Base-by-base conservation (phyloP, 2,797 vertebrate species). In the Diplodus puntazzo region DNA sequence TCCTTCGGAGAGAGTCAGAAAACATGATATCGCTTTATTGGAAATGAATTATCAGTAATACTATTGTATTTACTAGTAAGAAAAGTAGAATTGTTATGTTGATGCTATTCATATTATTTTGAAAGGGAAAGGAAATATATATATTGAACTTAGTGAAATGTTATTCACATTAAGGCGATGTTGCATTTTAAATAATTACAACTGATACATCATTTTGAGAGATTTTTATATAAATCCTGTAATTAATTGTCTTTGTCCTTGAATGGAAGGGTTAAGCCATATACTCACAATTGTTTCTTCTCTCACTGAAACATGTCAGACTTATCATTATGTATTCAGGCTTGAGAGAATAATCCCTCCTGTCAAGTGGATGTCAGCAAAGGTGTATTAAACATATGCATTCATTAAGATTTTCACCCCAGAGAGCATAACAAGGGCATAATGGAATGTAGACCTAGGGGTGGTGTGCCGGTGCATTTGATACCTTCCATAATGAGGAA, bases 371-470 rank as follows among this genome's bases (percentile, higher is more conserved):
- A 55, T 59, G 55, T 73, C 76, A 71, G 25, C 17, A 30, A 57
- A 69, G 62, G 34, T 74, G 68, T 16, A 48, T 64, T 70, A 63
- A 48, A 68, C 17, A 53, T 69, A 62, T 54, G 53, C 70, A 75
- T 77, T 75, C 68, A 78, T 91, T 83, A 73, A 70, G 5, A 50
- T 52, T 49, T 60, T 21, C 55, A 58, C 77, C 57, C 70, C 11
- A 13, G 75, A 70, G 83, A 83, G 23, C 57, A 48, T 58, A 68
- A 77, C 55, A 58, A 53, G 34, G 11, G 5, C 0, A 1, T 55
- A 63, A 77, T 80, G 63, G 79, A 82, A 86, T 74, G 60, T 72
- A 75, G 79, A 85, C 77, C 75, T 76, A 48, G 75, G 82, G 69
- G 72, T 77, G 67, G 48, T 57, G 46, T 67, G 52, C 17, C 16